Conservation (phyloP, 2,797 vertebrate genomes). For the Propithecus perrieri region DNA sequence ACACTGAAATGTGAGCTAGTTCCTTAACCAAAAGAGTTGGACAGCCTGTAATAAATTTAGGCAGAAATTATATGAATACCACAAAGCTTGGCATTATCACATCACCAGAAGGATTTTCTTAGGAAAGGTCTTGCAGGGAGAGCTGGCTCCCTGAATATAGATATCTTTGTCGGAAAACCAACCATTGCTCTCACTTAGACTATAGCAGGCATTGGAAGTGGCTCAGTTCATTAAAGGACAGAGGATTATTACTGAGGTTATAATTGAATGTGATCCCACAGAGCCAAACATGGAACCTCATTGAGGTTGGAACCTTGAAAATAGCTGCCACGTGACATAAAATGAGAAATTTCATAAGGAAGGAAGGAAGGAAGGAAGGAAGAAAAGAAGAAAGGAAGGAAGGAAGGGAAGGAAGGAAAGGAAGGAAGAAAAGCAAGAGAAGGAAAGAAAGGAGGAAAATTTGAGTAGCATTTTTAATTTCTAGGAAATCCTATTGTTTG, state of each 20-base stretch:
- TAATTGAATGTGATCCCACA: neutral
- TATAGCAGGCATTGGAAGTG: neutral
- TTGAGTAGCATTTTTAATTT: neutral
- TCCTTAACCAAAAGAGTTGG: neutral
- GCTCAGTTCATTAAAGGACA: neutral
- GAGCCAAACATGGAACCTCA: neutral
- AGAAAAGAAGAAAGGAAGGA: neutral
- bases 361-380: neutral
- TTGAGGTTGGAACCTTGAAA: neutral
- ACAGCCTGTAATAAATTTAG: neutral
- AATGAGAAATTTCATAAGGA: neutral
- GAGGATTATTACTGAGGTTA: neutral
- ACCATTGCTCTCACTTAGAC: neutral
- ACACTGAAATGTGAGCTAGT: conserved; percentile 14
- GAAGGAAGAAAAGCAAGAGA: too few species aligned
- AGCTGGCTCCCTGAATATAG: neutral
- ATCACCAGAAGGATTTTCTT: neutral
- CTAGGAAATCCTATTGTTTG: neutral
- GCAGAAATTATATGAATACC: neutral
- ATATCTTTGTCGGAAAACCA: neutral
- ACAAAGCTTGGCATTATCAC: neutral
- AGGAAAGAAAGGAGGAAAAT: neutral
- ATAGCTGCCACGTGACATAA: neutral
- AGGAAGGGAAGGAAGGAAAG: too few species aligned
- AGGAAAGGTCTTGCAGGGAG: neutral